Base-by-base conservation (phyloP, 2,888 invertebrate species). In the Parnassius mnemosyne region DNA sequence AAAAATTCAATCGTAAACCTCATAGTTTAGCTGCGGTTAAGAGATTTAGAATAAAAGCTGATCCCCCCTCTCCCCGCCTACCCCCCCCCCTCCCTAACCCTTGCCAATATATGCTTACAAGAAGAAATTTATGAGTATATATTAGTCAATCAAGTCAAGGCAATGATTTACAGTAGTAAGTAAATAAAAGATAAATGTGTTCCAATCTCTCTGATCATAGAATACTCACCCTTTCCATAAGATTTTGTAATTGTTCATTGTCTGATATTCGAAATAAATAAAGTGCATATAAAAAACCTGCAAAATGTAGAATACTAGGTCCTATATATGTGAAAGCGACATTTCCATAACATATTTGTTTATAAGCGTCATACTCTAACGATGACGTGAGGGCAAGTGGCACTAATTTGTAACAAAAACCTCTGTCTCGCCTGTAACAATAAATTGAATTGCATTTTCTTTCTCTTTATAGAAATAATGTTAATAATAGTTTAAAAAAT, bases 241-340 rank as follows among this genome's bases (percentile, higher is more conserved):
- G 89, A 86, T 95, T 95, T 72, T 96, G 96, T 58, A 97, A 81
- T 73, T 96, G 96, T 78, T 97, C 96, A 77, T 96, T 96, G 79
- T 96, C 96, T 44, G 94, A 94, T 68, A 94, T 93, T 72, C 96
- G 92, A 79, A 96, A 95, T 57, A 96, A 88, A 75, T 94, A 94
- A 60, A 96, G 89, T 0, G 96, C 94, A 68, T 96, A 94, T 13
- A 95, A 71, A 76, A 95, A 97, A 12, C 95, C 96, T 53, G 92
- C 68, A 61, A 96, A 92, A 83, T 96, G 96, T 42, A 97, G 83
- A 57, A 93, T 70, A 81, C 95, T 94, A 3, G 97, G 96, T 55
- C 96, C 92, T 20, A 96, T 87, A 75, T 95, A 96, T 44, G 94
- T 95, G 71, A 96, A 95, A 10, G 94, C 80, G 12, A 95, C 77